Conservation (phyloP, 2,797 vertebrate species). For the Labroides dimidiatus region DNA sequence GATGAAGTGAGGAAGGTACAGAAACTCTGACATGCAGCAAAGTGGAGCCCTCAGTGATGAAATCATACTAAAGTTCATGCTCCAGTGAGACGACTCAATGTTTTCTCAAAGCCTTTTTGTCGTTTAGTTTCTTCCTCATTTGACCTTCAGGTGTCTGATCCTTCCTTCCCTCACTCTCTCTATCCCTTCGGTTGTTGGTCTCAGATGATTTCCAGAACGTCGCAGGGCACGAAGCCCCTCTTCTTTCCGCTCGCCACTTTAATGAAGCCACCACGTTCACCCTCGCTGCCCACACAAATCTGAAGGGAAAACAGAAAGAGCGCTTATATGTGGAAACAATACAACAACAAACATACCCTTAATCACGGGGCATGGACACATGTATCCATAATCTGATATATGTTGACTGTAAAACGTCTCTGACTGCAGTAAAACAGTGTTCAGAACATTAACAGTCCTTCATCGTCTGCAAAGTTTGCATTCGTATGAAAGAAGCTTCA, state of each 20-base stretch:
- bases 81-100: slow-evolving; percentile 10
- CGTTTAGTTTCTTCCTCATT: slow-evolving; percentile 23
- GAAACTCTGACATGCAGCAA: slow-evolving; percentile 36
- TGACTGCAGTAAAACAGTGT: no score
- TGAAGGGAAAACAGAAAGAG: slow-evolving; percentile 64
- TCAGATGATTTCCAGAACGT: slow-evolving; percentile 93
- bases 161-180: slow-evolving; percentile 2
- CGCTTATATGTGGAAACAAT: not conserved
- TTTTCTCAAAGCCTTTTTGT: slow-evolving; percentile 8
- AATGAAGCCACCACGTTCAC: slow-evolving; percentile 91
- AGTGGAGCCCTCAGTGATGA: slow-evolving; percentile 20
- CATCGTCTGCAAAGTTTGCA: no score
- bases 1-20: slow-evolving; percentile 24
- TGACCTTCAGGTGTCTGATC: slow-evolving; percentile 20
- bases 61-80: slow-evolving; percentile 18
- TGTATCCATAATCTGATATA: no score
- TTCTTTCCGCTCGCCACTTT: slow-evolving; percentile 94
- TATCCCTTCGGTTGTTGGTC: slow-evolving; percentile 30
- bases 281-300: slow-evolving; percentile 94
- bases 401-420: no score
- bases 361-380: no score
- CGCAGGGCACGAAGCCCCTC: slow-evolving; percentile 92
- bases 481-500: no score
- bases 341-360: not conserved
- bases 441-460: no score